A percentile compares a stretch with the other conserved stretches of the same genome.
These are phyloP conservation scores for Leucophenga varia DNA, from an alignment of 1,140 invertebrate species.

Conservation along the genomic window DNA sequence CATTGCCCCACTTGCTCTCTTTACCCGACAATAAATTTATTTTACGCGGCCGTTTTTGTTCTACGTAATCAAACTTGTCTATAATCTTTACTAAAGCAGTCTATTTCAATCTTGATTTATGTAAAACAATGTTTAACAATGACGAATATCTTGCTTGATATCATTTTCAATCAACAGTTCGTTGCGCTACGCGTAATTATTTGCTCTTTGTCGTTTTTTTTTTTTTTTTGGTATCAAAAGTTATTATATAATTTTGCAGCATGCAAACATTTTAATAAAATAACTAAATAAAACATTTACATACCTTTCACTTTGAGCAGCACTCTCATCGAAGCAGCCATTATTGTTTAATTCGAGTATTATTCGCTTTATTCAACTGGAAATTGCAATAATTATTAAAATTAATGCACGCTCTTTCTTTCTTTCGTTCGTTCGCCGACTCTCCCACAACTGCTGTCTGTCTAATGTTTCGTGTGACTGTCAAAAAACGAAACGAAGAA, in stretches of 20 bases:
- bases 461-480: no score
- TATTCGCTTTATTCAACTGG: conserved; percentile 34
- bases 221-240: background rate
- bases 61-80: background rate
- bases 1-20: background rate
- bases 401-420: no score
- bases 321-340: conserved; percentile 51
- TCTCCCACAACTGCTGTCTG: no score
- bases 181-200: conserved; percentile 47
- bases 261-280: background rate
- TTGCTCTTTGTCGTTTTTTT: conserved; percentile 5
- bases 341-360: conserved; percentile 32
- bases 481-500: no score
- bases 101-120: background rate
- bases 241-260: conserved; percentile 17
- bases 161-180: conserved; percentile 23
- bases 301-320: conserved; percentile 50
- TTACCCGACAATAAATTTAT: background rate
- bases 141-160: conserved; percentile 12
- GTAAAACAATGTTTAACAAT: background rate
- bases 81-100: background rate
- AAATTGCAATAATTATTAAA: no score
- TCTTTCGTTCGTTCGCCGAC: no score
- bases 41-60: conserved; percentile 2
- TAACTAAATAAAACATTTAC: conserved; percentile 10